Percentiles rank a stretch among this genome's conserved stretches.
Conservation (phyloP, 2,113 vertebrate species). For the Scomber colias region DNA sequence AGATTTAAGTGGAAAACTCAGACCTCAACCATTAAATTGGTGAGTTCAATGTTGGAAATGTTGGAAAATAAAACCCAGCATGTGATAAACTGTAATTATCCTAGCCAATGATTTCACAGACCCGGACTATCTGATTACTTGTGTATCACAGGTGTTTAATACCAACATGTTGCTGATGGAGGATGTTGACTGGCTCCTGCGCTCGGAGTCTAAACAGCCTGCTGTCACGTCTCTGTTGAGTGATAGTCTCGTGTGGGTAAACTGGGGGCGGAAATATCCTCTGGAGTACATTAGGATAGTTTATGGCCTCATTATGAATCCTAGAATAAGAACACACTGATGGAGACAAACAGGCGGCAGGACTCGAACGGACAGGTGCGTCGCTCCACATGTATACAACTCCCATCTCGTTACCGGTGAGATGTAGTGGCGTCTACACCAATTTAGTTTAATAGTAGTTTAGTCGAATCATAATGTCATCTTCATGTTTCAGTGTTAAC, state of each 20-base stretch:
- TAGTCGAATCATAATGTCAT: background rate
- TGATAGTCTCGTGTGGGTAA: background rate
- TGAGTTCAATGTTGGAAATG: background rate
- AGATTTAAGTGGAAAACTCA: too few relatives aligned
- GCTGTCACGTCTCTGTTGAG: slow-evolving; percentile 34
- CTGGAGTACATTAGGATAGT: slow-evolving; percentile 49
- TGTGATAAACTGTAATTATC: background rate
- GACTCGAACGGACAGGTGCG: background rate
- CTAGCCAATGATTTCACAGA: background rate
- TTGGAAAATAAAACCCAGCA: background rate
- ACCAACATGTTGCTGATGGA: too few relatives aligned
- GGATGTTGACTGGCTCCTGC: background rate
- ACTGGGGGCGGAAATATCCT: slow-evolving; percentile 40
- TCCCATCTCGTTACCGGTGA: slow-evolving; percentile 7
- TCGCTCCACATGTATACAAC: background rate
- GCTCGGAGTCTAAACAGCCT: background rate
- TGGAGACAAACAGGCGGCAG: slow-evolving; percentile 53
- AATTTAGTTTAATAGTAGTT: background rate
- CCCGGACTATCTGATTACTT: background rate
- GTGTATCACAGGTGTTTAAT: background rate
- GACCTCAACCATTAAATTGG: too few relatives aligned
- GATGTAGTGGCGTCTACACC: background rate
- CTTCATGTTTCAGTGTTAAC: background rate
- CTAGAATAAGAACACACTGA: slow-evolving; percentile 49
- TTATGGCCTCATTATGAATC: slow-evolving; percentile 63